Conservation (phyloP, 2,113 vertebrate species). For the Psettodes erumei region DNA sequence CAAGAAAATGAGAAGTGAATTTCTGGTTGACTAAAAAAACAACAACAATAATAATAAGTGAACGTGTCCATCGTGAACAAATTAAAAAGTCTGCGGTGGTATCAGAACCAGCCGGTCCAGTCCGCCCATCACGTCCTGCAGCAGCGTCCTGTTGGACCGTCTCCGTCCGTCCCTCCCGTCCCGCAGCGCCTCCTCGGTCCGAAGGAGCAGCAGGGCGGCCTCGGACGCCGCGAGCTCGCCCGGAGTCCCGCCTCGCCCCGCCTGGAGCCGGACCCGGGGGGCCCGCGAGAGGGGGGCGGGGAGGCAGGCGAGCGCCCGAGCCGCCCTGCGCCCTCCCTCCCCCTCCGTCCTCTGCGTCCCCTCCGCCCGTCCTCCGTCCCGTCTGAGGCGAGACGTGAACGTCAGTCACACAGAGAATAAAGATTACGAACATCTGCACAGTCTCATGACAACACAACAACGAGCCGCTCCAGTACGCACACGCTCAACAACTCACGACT, state of each 20-base stretch:
- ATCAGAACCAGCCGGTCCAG: constrained; percentile 66
- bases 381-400: too few species aligned
- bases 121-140: constrained; percentile 60
- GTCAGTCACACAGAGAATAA: too few species aligned
- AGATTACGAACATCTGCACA: too few species aligned
- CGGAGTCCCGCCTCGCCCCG: not conserved
- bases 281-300: not conserved
- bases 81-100: constrained; percentile 35
- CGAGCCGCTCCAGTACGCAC: too few species aligned
- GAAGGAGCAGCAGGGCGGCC: constrained; percentile 42
- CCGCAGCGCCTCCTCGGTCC: constrained; percentile 49
- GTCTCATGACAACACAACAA: too few species aligned
- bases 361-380: constrained; percentile 14
- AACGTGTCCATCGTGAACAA: not conserved
- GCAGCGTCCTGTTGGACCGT: constrained; percentile 50
- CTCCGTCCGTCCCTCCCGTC: constrained; percentile 51
- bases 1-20: too few species aligned
- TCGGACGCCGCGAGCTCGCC: constrained; percentile 1
- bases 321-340: not conserved
- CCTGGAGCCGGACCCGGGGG: constrained; percentile 43
- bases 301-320: not conserved
- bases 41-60: too few species aligned
- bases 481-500: too few species aligned
- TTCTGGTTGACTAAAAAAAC: too few species aligned
- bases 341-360: not conserved